A percentile compares a stretch with the other conserved stretches of the same genome.
Conservation (phyloP, 2,888 invertebrate species). For the Meta bourneti region DNA sequence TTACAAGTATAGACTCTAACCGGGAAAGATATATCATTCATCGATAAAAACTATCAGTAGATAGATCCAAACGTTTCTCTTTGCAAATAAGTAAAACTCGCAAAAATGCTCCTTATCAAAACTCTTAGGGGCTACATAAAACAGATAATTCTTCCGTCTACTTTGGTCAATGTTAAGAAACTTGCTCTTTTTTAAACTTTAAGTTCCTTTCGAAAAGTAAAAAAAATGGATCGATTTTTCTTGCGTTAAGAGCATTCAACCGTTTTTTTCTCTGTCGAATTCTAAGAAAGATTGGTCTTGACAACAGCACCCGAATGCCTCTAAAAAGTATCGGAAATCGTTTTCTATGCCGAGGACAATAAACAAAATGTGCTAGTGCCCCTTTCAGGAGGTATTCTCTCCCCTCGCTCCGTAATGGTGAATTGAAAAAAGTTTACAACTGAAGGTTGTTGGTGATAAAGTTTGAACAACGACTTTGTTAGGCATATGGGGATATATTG, state of each 20-base stretch:
- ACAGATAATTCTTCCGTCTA: not conserved
- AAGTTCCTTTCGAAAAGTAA: conserved; percentile 33
- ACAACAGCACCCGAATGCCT: conserved; percentile 37
- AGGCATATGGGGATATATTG: not conserved
- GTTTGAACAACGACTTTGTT: conserved; percentile 14
- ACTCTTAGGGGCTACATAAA: not conserved
- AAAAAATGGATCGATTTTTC: conserved; percentile 12
- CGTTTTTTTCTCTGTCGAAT: conserved; percentile 27
- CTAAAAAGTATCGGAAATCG: conserved; percentile 62
- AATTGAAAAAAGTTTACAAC: conserved; percentile 19
- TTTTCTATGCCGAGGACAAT: conserved; percentile 39
- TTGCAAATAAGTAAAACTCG: not conserved
- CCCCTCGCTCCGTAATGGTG: not conserved
- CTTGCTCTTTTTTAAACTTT: not conserved
- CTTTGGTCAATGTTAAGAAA: not conserved
- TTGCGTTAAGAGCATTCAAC: not conserved
- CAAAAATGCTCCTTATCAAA: not conserved
- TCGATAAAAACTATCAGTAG: no score
- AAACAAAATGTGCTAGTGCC: conserved; percentile 3
- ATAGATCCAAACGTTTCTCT: not conserved
- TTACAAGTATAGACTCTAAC: no score
- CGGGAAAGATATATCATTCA: no score
- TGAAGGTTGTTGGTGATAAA: conserved; percentile 32
- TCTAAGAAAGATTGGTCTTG: conserved; percentile 42
- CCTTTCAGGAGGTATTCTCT: not conserved